Evolutionary conservation across 2,888 invertebrate genomes (phyloP), one percentile per base, ranked within the genome.

Genomic region (Frankliniella fusca): DNA sequence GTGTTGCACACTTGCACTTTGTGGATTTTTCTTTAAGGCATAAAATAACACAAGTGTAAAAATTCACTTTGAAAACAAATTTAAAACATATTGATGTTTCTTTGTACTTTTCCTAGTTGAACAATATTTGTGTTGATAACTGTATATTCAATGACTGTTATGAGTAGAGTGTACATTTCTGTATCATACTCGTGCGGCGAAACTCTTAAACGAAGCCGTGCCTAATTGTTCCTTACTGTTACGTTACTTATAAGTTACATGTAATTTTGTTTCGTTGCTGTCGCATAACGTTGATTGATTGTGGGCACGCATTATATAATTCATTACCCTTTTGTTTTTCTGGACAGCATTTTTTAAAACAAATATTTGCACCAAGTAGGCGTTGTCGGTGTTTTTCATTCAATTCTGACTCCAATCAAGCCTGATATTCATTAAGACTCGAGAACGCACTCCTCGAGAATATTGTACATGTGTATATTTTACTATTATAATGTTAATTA

Each of bases 401-500:
- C 70, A 23, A 76, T 76, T 76, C 70, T 76, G 70, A 76, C 70
- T 76, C 23, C 70, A 76, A 76, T 76, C n/a, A 76, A 76, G 70
- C 70, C 70, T 76, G 70, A 76, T 76, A 76, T 76, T 76, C 70
- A 76, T 76, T 76, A 76, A 76, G 70, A 76, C 70, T 76, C 70
- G 70, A 76, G 70, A 23, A 27, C 70, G 27, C 27, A 27, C 70
- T 76, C 27, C 70, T 76, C 70, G 70, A 76, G 70, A 76, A 76
- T 76, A 76, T 76, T 76, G 70, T 76, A 76, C 70, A 76, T 76
- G 70, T 76, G 70, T 76, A 76, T 76, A 76, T 76, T 76, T 76
- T 76, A 76, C 70, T 76, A 76, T 76, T 76, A 76, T 76, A 76
- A 76, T 76, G 70, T 76, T 76, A 76, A 76, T 76, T 76, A 76